phyloP scores from a whole-genome alignment of 1,140 invertebrate genomes.

The Dendrolimus punctatus region DNA sequence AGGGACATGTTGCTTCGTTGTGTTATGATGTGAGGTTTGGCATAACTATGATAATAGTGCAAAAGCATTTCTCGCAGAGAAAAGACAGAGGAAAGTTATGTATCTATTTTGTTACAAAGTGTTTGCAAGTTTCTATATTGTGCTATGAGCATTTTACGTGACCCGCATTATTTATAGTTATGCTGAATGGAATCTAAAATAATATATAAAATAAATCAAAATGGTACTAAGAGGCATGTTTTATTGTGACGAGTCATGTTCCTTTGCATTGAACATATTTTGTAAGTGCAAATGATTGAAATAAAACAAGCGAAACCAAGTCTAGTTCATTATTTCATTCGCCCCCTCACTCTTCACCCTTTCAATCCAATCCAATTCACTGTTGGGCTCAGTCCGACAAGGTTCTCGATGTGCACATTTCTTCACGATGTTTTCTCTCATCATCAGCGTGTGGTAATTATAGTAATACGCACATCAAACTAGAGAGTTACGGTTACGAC shows the following conservation, averaged over 20 bases:
- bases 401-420: too few relatives aligned
- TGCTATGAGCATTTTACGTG: conserved; percentile 73
- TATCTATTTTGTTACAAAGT: conserved; percentile 74
- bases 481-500: too few relatives aligned
- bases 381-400: too few relatives aligned
- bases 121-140: conserved; percentile 73
- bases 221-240: conserved; percentile 73
- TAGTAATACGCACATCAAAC: too few relatives aligned
- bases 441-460: too few relatives aligned
- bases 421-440: too few relatives aligned
- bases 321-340: conserved; percentile 30
- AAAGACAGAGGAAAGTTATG: conserved; percentile 67
- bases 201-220: conserved; percentile 70
- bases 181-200: conserved; percentile 71
- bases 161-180: conserved; percentile 73
- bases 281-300: conserved; percentile 73
- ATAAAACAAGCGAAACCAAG: conserved; percentile 72
- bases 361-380: not conserved
- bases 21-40: conserved; percentile 69
- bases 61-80: conserved; percentile 65
- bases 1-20: conserved; percentile 72
- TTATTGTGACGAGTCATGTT: conserved; percentile 73
- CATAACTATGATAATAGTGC: conserved; percentile 72
- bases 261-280: conserved; percentile 74
- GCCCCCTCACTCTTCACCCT: not conserved